These are phyloP conservation scores for Hedya salicella DNA, from an alignment of 2,888 invertebrate genomes.

Conservation along the genomic window DNA sequence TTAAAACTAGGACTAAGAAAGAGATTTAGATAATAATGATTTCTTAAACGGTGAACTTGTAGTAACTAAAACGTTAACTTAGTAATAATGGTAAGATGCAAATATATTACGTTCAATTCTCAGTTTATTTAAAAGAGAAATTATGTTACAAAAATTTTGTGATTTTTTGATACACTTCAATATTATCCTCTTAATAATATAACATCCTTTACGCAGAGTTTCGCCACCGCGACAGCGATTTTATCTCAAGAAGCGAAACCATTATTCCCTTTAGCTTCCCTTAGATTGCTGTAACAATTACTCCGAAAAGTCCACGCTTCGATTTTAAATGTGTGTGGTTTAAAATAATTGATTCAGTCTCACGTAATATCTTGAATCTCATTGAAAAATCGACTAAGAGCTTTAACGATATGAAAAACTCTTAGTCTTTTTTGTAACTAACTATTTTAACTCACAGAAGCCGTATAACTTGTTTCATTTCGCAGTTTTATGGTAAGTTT, in stretches of 20 bases:
- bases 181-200: slow-evolving; percentile 8
- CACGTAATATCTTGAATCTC: slow-evolving; percentile 11
- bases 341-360: slow-evolving; percentile 23
- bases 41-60: too few species aligned
- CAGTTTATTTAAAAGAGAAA: too few species aligned
- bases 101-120: too few species aligned
- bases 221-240: slow-evolving; percentile 58
- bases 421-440: not conserved
- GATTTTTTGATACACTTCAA: not conserved
- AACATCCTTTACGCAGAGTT: slow-evolving; percentile 41
- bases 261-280: slow-evolving; percentile 63
- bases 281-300: slow-evolving; percentile 56
- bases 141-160: not conserved
- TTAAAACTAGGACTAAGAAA: too few species aligned
- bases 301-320: slow-evolving; percentile 43
- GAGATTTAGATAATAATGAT: too few species aligned
- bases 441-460: not conserved
- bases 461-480: slow-evolving; percentile 18
- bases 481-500: slow-evolving; percentile 19
- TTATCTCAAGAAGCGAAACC: slow-evolving; percentile 65
- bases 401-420: not conserved
- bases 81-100: too few species aligned
- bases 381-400: not conserved
- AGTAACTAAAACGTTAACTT: too few species aligned
- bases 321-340: slow-evolving; percentile 26